Conservation (phyloP, 2,888 invertebrate species). For the Caenorhabditis imperialis region DNA sequence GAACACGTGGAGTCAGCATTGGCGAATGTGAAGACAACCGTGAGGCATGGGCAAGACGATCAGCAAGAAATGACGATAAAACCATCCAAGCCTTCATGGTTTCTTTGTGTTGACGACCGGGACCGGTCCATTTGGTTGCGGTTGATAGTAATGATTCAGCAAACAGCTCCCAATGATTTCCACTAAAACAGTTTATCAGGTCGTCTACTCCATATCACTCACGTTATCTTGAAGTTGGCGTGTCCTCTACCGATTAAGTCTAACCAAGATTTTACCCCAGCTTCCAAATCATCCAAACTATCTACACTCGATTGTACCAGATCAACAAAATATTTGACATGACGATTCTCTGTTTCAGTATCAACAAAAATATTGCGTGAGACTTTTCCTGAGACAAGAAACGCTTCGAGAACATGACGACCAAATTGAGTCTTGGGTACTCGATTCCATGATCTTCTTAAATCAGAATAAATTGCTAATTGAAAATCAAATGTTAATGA, state of each 20-base stretch:
- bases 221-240: conserved; percentile 69
- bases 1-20: conserved; percentile 70
- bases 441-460: conserved; percentile 70
- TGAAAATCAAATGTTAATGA: neutral
- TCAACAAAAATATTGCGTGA: conserved; percentile 39
- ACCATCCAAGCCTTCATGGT: conserved; percentile 72
- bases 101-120: conserved; percentile 70
- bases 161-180: conserved; percentile 73
- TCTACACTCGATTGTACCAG: conserved; percentile 70
- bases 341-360: conserved; percentile 41
- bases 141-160: conserved; percentile 66
- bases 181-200: conserved; percentile 36
- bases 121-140: conserved; percentile 68
- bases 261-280: conserved; percentile 69
- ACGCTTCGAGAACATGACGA: conserved; percentile 50
- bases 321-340: conserved; percentile 70
- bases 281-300: conserved; percentile 67
- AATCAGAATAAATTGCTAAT: conserved; percentile 13
- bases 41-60: conserved; percentile 65
- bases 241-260: conserved; percentile 71
- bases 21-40: conserved; percentile 52
- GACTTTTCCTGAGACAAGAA: conserved; percentile 21
- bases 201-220: conserved; percentile 9
- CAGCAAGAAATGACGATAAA: conserved; percentile 71
- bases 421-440: conserved; percentile 67